These are phyloP conservation scores for Parotocinclus haroldoi DNA, from an alignment of 2,797 vertebrate genomes.

Conservation along the genomic window DNA sequence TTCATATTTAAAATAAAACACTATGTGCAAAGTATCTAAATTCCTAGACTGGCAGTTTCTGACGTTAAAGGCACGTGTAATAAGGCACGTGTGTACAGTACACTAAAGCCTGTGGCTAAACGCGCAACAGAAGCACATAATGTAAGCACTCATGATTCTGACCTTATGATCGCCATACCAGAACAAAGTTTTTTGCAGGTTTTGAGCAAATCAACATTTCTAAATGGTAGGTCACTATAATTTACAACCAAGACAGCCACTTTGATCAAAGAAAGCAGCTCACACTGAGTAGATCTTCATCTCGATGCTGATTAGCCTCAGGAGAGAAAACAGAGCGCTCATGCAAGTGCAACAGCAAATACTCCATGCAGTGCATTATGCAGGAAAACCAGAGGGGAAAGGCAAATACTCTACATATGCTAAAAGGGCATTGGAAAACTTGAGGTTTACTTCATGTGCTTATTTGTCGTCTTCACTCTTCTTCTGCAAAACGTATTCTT, in stretches of 20 bases:
- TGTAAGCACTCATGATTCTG: too few species aligned
- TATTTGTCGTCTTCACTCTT: too few species aligned
- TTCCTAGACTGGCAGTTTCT: background rate
- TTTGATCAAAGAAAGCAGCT: constrained; percentile 41
- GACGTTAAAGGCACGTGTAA: too few species aligned
- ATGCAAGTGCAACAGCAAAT: constrained; percentile 25
- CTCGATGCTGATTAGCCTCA: constrained; percentile 42
- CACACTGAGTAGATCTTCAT: constrained; percentile 8
- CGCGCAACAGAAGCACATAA: too few species aligned
- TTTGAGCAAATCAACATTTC: constrained; percentile 29
- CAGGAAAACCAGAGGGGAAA: too few species aligned
- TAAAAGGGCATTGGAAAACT: too few species aligned
- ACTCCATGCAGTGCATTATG: constrained; percentile 3
- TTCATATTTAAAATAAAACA: background rate
- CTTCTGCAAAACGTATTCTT: too few species aligned
- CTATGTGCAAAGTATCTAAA: background rate
- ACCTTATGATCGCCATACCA: too few species aligned
- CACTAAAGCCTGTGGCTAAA: too few species aligned
- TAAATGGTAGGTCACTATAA: constrained; percentile 23
- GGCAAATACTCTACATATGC: too few species aligned
- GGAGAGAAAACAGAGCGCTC: constrained; percentile 16
- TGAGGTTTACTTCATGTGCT: too few species aligned
- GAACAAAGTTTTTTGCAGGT: background rate
- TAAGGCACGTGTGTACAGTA: too few species aligned
- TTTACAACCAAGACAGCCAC: constrained; percentile 36